phyloP scores from a whole-genome alignment of 2,888 invertebrate genomes.

The Parnassius mnemosyne region DNA sequence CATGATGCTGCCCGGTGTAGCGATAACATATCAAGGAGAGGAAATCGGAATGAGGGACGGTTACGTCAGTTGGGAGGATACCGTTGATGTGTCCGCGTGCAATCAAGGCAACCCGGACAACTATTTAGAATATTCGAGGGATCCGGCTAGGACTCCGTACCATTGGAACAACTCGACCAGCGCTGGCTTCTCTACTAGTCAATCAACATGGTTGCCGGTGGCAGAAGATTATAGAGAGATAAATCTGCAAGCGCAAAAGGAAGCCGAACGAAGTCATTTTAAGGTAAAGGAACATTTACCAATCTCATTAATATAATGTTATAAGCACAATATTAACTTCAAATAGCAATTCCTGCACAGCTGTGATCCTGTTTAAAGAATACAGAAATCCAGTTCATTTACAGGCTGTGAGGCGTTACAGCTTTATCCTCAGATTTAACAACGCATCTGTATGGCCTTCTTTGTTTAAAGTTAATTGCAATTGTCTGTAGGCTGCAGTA shows the following conservation, averaged over 20 bases:
- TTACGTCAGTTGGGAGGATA: conserved; percentile 78
- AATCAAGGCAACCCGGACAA: conserved; percentile 75
- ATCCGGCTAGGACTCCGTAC: conserved; percentile 83
- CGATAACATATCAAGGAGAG: conserved; percentile 90
- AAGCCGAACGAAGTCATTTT: conserved; percentile 70
- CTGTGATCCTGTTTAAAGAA: neutral
- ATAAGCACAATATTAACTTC: no score
- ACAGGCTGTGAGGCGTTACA: no score
- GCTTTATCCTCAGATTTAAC: no score
- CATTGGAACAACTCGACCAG: conserved; percentile 80
- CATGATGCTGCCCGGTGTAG: conserved; percentile 87
- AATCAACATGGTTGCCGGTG: conserved; percentile 84
- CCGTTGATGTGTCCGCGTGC: conserved; percentile 79
- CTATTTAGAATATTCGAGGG: conserved; percentile 77
- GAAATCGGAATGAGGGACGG: conserved; percentile 87
- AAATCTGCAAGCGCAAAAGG: conserved; percentile 80
- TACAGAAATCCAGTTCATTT: no score
- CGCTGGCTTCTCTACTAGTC: conserved; percentile 81
- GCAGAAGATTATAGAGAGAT: conserved; percentile 78
- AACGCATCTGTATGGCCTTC: no score
- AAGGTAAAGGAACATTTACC: conserved; percentile 43
- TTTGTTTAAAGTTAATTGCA: no score
- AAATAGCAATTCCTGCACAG: no score
- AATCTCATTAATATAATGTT: neutral
- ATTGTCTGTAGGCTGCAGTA: no score